Evolutionary conservation across 2,113 vertebrate species (phyloP), one percentile per base, ranked within the genome.

Genomic region (Lates calcarifer): DNA sequence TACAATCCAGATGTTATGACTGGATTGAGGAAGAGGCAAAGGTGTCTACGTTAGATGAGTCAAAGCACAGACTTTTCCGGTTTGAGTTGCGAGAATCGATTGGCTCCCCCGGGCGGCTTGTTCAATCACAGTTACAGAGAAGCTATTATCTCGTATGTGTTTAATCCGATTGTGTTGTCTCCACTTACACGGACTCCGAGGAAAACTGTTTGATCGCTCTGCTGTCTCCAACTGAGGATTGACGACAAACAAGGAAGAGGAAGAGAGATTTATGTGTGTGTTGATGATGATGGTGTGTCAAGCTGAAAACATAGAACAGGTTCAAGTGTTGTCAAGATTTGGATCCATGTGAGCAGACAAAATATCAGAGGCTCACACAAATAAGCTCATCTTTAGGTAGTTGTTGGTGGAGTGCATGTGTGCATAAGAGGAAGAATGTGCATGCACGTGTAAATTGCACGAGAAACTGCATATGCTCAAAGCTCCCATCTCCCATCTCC

Each of bases 1-100:
- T 60, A 67, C 62, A 24, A 87, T 92, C 92, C 90, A 90, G 88
- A 90, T 92, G 89, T 92, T 86, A 53, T 51, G 22, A 57, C 64
- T 64, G 78, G 74, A 68, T 83, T 56, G 8, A 47, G 74, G 70
- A 6, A 71, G 51, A 82, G 31, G 24, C n/a, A 49, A 85, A 86
- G 87, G 79, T 81, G 90, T 74, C 65, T 75, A 17, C 26, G 14
- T 65, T 39, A 65, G 70, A 79, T 7, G 74, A 85, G 80, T 74
- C 41, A 22, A 70, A 60, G 83, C 31, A 5, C 68, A 41, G 63
- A 51, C 51, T 39, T 81, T 85, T 77, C 43, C 67, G 20, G 74
- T 66, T 60, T 0, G 37, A 79, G 60, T 79, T 58, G 62, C 39
- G 77, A 33, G 61, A 87, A 89, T 89, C 70, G 72, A 89, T 88